Evolutionary conservation across 64 coral and sea anemone genomes (phyloP), one percentile per base, ranked within the genome.

Genomic region (Pachyseris speciosa): DNA sequence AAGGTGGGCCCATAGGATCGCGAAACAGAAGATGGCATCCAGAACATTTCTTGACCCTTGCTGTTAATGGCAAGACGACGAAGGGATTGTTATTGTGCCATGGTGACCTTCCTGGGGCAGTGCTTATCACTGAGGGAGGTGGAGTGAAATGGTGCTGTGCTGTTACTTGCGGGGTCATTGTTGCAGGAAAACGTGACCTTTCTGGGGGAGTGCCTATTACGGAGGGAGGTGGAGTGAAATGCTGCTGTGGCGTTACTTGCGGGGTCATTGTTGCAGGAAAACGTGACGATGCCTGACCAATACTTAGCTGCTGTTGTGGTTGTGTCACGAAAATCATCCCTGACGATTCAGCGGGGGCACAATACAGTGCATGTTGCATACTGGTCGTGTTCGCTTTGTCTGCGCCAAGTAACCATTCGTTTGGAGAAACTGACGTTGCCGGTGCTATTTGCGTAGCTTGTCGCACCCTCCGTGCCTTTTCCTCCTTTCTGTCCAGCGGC

Each of bases 401-500:
- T 68, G 0, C 36, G 16, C 2, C 0, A 40, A 41, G 37, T 4
- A 41, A 12, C 68, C 66, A 69, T 69, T 34, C 66, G 2, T 36
- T 31, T 69, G 66, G 32, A 12, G 30, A 15, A 37, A 69, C 30
- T 30, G 66, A 69, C 10, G 66, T 36, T 26, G 15, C 16, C 0
- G 30, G 30, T 37, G 32, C 32, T 37, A 12, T 7, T 34, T 37
- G 66, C 30, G 32, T 11, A 2, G 66, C 30, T 37, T 68, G 66
- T 9, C 10, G 66, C 16, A 69, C 5, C 37, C 66, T 34, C 32
- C 31, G 34, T 31, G 29, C 30, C 30, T 37, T 34, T n/a, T 37
- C 83, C 74, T 28, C 85, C 84, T 42, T 45, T 87, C 69, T 57
- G 74, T 25, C 77, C 91, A 24, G 91, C 91, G 28, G 91, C 74